These are phyloP conservation scores for Protonemura montana DNA, from an alignment of 2,888 invertebrate genomes.

Conservation along the genomic window DNA sequence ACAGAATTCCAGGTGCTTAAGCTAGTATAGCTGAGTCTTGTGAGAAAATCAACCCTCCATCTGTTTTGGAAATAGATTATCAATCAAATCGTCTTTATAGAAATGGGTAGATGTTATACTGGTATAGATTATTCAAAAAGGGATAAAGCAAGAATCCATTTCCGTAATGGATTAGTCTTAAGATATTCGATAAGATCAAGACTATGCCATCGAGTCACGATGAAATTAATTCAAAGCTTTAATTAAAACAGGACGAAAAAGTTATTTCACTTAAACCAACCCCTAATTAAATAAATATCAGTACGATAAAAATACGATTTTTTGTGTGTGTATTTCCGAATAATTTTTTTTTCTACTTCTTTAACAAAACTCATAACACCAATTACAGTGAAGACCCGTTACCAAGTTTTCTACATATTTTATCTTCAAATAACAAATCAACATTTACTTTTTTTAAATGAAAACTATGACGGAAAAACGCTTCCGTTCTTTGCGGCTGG, in stretches of 20 bases:
- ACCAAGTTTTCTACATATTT: no score
- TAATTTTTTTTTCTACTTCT: not conserved
- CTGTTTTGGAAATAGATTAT: conserved; percentile 22
- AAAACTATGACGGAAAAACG: not conserved
- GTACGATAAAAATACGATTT: not conserved
- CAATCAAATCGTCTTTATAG: not conserved
- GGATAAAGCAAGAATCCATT: not conserved
- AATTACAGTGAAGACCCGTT: not conserved
- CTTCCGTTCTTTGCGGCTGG: not conserved
- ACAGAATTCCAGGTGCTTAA: conserved; percentile 19
- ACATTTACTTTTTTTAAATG: not conserved
- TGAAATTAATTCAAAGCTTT: conserved; percentile 25
- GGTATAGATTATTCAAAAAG: conserved; percentile 23
- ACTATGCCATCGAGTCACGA: not conserved
- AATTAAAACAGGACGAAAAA: conserved; percentile 24
- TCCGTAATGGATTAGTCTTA: conserved; percentile 22
- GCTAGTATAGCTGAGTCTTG: not conserved
- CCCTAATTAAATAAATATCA: conserved; percentile 8
- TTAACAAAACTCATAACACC: not conserved
- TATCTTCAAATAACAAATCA: not conserved
- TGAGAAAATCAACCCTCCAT: conserved; percentile 34
- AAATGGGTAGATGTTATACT: not conserved
- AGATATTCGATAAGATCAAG: conserved; percentile 22
- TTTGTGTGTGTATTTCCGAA: not conserved
- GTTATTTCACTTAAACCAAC: not conserved